Evolutionary conservation across 2,888 invertebrate species (phyloP).

Genomic region (Adelognathus sp.): DNA sequence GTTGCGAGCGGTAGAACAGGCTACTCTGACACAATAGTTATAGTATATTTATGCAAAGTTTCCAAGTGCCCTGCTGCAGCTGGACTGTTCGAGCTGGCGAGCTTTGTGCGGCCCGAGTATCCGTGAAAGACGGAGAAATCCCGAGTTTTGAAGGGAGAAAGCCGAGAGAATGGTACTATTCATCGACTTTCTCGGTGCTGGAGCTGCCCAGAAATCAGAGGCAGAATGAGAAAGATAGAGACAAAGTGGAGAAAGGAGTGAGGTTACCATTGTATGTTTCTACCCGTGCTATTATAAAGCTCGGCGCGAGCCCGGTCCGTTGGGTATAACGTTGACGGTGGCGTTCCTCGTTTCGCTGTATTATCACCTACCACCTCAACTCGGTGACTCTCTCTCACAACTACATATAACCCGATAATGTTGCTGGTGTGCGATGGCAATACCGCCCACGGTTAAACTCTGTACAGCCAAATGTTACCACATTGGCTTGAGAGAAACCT

Average conservation of each 20-base stretch:
- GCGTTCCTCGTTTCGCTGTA: constrained; percentile 54
- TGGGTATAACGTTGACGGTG: constrained; percentile 52
- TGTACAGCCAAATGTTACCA: not conserved
- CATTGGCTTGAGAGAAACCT: not conserved
- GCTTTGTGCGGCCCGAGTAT: constrained; percentile 15
- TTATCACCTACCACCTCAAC: constrained; percentile 53
- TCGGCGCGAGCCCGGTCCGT: constrained; percentile 60
- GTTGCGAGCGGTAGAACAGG: too few species aligned
- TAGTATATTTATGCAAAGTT: constrained; percentile 79
- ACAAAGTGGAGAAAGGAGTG: constrained; percentile 26
- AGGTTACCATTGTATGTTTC: constrained; percentile 72
- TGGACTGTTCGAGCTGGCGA: constrained; percentile 30
- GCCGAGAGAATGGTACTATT: constrained; percentile 18
- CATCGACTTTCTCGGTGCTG: constrained; percentile 27
- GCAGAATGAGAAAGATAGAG: constrained; percentile 51
- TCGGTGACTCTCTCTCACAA: constrained; percentile 5
- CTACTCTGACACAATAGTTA: too few species aligned
- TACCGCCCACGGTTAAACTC: not conserved
- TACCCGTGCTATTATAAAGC: constrained; percentile 73
- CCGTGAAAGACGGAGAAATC: constrained; percentile 29
- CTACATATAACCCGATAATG: not conserved
- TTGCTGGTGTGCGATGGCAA: not conserved
- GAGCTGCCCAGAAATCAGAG: constrained; percentile 44
- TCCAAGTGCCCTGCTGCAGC: constrained; percentile 68
- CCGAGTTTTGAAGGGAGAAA: constrained; percentile 20